phyloP scores from a whole-genome alignment of 2,113 vertebrate genomes.

The Eudyptes chrysolophus region DNA sequence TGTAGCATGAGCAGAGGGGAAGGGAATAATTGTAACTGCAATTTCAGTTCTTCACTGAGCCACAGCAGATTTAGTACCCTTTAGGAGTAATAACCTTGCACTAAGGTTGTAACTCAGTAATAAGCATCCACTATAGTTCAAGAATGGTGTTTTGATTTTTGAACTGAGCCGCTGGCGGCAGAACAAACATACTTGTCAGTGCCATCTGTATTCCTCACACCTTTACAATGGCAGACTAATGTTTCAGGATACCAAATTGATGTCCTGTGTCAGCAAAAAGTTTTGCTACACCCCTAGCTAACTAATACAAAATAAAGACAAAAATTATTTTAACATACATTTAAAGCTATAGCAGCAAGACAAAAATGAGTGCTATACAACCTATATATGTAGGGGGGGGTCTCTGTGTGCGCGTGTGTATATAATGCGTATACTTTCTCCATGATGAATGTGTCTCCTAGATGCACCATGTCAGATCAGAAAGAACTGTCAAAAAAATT shows the following conservation, averaged over 20 bases:
- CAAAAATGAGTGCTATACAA: background rate
- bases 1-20: background rate
- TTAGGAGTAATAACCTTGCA: background rate
- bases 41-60: background rate
- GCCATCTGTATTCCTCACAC: background rate
- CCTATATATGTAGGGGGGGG: rapidly evolving
- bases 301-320: background rate
- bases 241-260: background rate
- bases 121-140: background rate
- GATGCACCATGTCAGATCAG: background rate
- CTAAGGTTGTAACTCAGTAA: background rate
- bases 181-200: background rate
- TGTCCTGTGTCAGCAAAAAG: background rate
- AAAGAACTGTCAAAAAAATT: background rate
- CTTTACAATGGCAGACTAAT: background rate
- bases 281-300: background rate
- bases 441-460: background rate
- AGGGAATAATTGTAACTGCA: background rate
- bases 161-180: background rate
- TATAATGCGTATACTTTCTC: background rate
- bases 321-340: background rate
- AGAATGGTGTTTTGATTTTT: background rate
- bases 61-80: background rate
- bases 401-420: background rate
- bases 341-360: background rate